Percentiles rank a stretch among this genome's conserved stretches.
These are phyloP conservation scores for Odontamblyopus rebecca DNA, from an alignment of 2,797 vertebrate genomes.

Conservation along the genomic window DNA sequence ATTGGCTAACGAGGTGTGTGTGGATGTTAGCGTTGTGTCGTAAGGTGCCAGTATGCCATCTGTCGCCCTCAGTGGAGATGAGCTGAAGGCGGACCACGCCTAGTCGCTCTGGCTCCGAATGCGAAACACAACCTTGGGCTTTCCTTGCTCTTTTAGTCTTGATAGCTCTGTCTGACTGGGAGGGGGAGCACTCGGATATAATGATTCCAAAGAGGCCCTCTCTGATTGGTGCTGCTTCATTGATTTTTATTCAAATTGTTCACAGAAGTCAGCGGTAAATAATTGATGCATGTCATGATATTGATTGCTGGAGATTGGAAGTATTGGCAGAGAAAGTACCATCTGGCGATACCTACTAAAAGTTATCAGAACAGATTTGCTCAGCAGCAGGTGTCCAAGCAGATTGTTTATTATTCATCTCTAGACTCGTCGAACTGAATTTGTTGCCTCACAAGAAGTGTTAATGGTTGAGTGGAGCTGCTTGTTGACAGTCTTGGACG, in stretches of 20 bases:
- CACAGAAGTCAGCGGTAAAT: constrained; percentile 7
- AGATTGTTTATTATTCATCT: constrained; percentile 60
- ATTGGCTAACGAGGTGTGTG: constrained; percentile 68
- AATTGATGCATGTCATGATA: constrained; percentile 9
- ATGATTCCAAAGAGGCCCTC: constrained; percentile 5
- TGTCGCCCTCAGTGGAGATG: constrained; percentile 72
- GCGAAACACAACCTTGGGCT: constrained; percentile 66
- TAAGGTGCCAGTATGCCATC: constrained; percentile 78
- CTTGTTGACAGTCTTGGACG: constrained; percentile 28
- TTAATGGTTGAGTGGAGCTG: constrained; percentile 36
- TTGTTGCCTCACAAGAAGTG: constrained; percentile 39
- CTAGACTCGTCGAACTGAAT: constrained; percentile 32
- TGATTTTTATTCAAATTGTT: constrained; percentile 16
- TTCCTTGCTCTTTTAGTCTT: constrained; percentile 50
- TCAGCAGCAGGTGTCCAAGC: constrained; percentile 58
- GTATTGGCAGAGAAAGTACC: constrained; percentile 13
- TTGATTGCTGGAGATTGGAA: constrained; percentile 18
- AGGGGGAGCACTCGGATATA: constrained; percentile 15
- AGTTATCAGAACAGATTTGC: constrained; percentile 55
- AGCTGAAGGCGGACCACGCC: constrained; percentile 63
- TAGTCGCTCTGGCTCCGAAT: constrained; percentile 51
- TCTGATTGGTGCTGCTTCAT: constrained; percentile 10
- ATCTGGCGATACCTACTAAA: constrained; percentile 24
- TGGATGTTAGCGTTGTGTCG: constrained; percentile 65
- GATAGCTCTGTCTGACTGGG: constrained; percentile 20